Base-by-base conservation (phyloP, 2,113 vertebrate genomes). In the Corythornis cristatus region DNA sequence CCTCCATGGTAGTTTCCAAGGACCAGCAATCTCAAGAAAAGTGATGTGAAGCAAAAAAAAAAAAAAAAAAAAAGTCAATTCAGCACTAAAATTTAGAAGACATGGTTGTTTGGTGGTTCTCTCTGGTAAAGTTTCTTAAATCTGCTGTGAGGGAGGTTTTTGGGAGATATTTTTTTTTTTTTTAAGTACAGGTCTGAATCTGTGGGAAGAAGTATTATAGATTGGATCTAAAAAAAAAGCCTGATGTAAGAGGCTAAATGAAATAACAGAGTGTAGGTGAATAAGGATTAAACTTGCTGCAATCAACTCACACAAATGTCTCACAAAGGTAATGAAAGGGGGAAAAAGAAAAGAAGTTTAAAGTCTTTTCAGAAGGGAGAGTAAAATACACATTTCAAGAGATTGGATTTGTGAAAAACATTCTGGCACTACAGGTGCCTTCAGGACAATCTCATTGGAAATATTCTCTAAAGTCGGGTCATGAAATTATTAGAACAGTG, bases 361-460 rank as follows among this genome's bases (percentile, higher is more conserved):
- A 89, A 57, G 9, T 58, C 25, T 89, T 89, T 33, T 89, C 81
- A 79, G 77, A 95, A 82, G 28, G 19, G 15, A 46, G 64, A 93
- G 58, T 66, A 79, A 93, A 95, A 91, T 28, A 65, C 3, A 54
- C 1, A 8, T 83, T 85, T 91, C 89, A 67, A 65, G 67, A 94
- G 64, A 89, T 1, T 70, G 51, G n/a, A 66, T 92, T 83, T 93
- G 37, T 92, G 66, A 77, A 92, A 96, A 91, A 46, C 20, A 79
- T 72, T 78, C 35, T 31, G 50, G 37, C 3, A 6, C 84, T 83
- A 54, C 83, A 93, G 56, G 78, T 0, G 0, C 28, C 67, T 66
- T 42, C 4, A 5, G 65, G 76, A 77, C 56, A 66, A 77, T 66
- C 62, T 92, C 46, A 31, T 29, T 61, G 82, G 81, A 94, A 93